These are phyloP conservation scores for Physocephala rufipes DNA, from an alignment of 2,888 invertebrate species.

Conservation along the genomic window DNA sequence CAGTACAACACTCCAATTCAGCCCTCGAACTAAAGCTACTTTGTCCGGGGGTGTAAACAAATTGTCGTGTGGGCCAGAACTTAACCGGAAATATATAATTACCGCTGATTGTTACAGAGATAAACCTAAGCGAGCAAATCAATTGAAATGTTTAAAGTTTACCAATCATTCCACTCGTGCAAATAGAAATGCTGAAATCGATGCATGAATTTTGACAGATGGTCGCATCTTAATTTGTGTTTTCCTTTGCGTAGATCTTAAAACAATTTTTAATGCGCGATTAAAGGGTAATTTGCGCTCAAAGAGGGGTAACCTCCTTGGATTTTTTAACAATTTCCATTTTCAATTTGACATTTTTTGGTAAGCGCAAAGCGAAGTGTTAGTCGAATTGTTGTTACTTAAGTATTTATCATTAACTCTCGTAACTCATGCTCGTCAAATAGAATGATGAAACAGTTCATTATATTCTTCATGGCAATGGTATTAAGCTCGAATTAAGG, in stretches of 20 bases:
- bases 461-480: no score
- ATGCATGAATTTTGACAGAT: slow-evolving; percentile 64
- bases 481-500: no score
- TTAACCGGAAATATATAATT: slow-evolving; percentile 45
- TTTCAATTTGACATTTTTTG: slow-evolving; percentile 48
- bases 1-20: slow-evolving; percentile 35
- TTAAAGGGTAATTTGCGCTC: slow-evolving; percentile 57
- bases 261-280: slow-evolving; percentile 56
- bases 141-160: slow-evolving; percentile 40
- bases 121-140: slow-evolving; percentile 37
- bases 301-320: slow-evolving; percentile 36
- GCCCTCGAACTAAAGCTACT: slow-evolving; percentile 3
- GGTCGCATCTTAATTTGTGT: slow-evolving; percentile 58
- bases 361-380: slow-evolving; percentile 48
- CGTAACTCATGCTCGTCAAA: no score
- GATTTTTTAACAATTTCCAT: slow-evolving; percentile 46
- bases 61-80: slow-evolving; percentile 51
- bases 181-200: slow-evolving; percentile 24
- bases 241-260: slow-evolving; percentile 47
- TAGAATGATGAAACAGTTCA: background rate
- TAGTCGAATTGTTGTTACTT: slow-evolving; percentile 60
- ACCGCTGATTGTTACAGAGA: slow-evolving; percentile 41
- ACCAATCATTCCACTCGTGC: slow-evolving; percentile 36
- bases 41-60: slow-evolving; percentile 53
- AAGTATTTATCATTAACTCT: slow-evolving; percentile 5